These are phyloP conservation scores for Camptogramma bilineatum DNA, from an alignment of 2,888 invertebrate species.

Conservation along the genomic window DNA sequence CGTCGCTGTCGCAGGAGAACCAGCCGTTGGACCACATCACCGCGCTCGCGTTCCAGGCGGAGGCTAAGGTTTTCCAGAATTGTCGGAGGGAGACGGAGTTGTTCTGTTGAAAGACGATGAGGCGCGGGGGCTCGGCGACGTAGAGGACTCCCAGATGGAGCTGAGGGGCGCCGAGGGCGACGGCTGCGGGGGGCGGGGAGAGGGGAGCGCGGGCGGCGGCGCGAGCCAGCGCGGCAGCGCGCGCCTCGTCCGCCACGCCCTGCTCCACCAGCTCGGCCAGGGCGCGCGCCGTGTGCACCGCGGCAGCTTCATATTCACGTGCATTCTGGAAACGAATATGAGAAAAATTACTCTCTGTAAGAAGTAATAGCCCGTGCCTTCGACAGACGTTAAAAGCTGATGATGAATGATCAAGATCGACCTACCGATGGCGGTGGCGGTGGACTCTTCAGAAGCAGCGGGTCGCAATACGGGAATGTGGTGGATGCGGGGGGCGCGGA, in stretches of 20 bases:
- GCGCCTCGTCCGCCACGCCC: conserved; percentile 71
- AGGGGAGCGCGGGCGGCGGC: conserved; percentile 74
- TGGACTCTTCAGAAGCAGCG: conserved; percentile 62
- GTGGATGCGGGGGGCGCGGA: conserved; percentile 52
- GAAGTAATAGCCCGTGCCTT: too few relatives aligned
- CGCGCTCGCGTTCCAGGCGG: conserved; percentile 78
- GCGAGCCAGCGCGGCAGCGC: conserved; percentile 74
- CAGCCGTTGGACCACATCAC: conserved; percentile 80
- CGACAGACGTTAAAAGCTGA: too few relatives aligned
- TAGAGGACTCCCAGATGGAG: conserved; percentile 80
- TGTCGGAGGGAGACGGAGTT: conserved; percentile 79
- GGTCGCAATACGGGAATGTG: conserved; percentile 59
- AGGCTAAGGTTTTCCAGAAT: conserved; percentile 84
- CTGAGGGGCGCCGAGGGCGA: conserved; percentile 80
- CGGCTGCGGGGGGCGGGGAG: conserved; percentile 73
- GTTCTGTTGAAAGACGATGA: conserved; percentile 79
- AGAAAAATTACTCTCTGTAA: neutral
- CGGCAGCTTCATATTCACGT: conserved; percentile 76
- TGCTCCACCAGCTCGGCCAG: conserved; percentile 77
- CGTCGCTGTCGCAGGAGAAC: conserved; percentile 74
- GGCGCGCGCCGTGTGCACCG: conserved; percentile 75
- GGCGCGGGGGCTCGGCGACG: conserved; percentile 70
- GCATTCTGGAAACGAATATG: conserved; percentile 60
- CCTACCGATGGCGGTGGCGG: conserved; percentile 68
- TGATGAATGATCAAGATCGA: neutral